Evolutionary conservation across 2,797 vertebrate species (phyloP), one percentile per base, ranked within the genome.

Genomic region (Arnoldichthys spilopterus): DNA sequence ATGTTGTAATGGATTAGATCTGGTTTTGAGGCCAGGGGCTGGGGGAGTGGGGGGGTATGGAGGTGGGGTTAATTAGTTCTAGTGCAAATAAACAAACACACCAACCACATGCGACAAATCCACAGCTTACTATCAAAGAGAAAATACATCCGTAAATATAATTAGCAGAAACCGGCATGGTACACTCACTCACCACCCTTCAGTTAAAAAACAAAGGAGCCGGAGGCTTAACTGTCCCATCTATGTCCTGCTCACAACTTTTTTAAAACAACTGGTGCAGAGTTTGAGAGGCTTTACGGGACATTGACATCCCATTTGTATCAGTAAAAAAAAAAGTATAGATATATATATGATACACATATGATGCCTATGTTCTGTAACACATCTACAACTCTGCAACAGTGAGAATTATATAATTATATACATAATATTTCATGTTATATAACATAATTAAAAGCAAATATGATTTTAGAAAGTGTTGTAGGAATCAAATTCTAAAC

Each of bases 21-120:
- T 28, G 59, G 16, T 73, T 49, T 67, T 72, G 24, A n/a, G 20
- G 18, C 13, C 13, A 30, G 20, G 16, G 34, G 7, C 3, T n/a
- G 59, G 59, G 15, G 1, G 73, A 28, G 62, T 67, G 28, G 34
- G 18, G 51, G 53, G 20, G 69, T 2, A 16, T 24, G 4, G 6
- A 51, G 34, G 26, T 26, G 49, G 58, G 28, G 62, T 28, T 51
- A 43, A 54, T 54, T 72, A 3, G 40, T 45, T 77, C 32, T 4
- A 71, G 45, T 77, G 58, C 45, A 63, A 74, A 64, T 75, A 40
- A 15, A 28, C 45, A 63, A 26, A 58, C 26, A 22, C 12, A 72
- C 13, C 69, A 66, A 58, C 30, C 13, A 16, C 40, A 59, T 43
- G 30, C 13, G 49, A 70, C 22, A 53, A 24, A 54, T 22, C 20